Base-by-base conservation (phyloP, 2,888 invertebrate species). In the Margaritifera margaritifera region DNA sequence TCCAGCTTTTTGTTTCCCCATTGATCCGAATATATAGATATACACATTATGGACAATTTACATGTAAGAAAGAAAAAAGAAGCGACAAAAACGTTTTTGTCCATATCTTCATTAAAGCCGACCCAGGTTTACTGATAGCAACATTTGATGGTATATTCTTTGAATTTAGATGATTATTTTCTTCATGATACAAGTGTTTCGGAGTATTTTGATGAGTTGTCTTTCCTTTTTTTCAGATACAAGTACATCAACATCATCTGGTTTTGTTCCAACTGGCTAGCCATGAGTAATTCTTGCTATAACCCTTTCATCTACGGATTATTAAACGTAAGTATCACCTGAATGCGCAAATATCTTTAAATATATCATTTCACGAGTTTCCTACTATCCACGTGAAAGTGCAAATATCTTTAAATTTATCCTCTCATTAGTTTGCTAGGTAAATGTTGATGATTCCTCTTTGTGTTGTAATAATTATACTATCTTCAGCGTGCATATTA, bases 221-320 rank as follows among this genome's bases (percentile, higher is more conserved):
- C 52, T 24, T 56, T 64, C 27, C 53, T 64, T 74, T 52, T 24
- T 81, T 84, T 50, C 82, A 89, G 89, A 4, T 89, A 87, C 75
- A 84, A 83, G 66, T 88, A 89, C 74, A 89, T 96, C 85, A 95
- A 95, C 90, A 94, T 96, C 62, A 92, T 96, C 70, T 96, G 94
- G 92, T 95, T 96, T 90, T 94, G 94, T 88, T 94, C 93, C 84
- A 95, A 96, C 89, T 96, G 87, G 95, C 90, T 91, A 69, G 91
- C 91, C 1, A 95, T 95, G 95, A 95, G 95, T 85, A 96, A 96
- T 87, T 95, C 95, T 68, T 96, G 96, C 89, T 95, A 94, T 89
- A 96, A 96, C 89, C 96, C 96, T 0, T 95, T 96, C 87, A 95
- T 96, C 83, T 96, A 96, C 86, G 95, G 95, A 53, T 94, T 96